These are phyloP conservation scores for Drosophila miranda DNA, from an alignment of 1,140 invertebrate species.

Conservation along the genomic window DNA sequence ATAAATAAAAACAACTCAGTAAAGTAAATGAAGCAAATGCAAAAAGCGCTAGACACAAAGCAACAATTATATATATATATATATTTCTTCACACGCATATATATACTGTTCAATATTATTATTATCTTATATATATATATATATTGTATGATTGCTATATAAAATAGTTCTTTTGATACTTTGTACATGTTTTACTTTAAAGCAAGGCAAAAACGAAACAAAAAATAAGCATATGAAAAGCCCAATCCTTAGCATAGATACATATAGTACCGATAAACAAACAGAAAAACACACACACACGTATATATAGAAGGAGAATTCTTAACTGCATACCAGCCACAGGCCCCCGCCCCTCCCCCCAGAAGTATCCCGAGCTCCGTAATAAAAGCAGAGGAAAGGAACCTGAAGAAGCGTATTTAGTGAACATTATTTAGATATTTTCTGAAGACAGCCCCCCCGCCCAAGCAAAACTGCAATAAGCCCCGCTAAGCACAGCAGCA, in stretches of 20 bases:
- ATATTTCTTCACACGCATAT: slow-evolving; percentile 39
- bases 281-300: slow-evolving; percentile 26
- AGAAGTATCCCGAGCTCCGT: too few species aligned
- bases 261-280: slow-evolving; percentile 55
- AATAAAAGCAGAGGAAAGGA: slow-evolving; percentile 25
- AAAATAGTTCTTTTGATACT: slow-evolving; percentile 78
- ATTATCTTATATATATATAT: slow-evolving; percentile 69
- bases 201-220: slow-evolving; percentile 38
- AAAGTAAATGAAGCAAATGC: slow-evolving; percentile 65
- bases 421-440: slow-evolving; percentile 45
- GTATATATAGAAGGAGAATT: slow-evolving; percentile 46
- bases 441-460: slow-evolving; percentile 9
- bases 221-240: slow-evolving; percentile 29
- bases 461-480: slow-evolving; percentile 30
- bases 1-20: slow-evolving; percentile 21
- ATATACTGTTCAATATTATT: slow-evolving; percentile 77
- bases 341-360: background rate
- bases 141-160: slow-evolving; percentile 71
- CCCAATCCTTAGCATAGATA: slow-evolving; percentile 54
- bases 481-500: slow-evolving; percentile 33
- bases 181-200: slow-evolving; percentile 78
- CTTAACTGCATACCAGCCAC: slow-evolving; percentile 37
- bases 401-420: slow-evolving; percentile 47
- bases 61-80: slow-evolving; percentile 51
- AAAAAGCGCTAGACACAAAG: slow-evolving; percentile 69